phyloP scores from a whole-genome alignment of 1,140 invertebrate genomes.

The Euwallacea similis region DNA sequence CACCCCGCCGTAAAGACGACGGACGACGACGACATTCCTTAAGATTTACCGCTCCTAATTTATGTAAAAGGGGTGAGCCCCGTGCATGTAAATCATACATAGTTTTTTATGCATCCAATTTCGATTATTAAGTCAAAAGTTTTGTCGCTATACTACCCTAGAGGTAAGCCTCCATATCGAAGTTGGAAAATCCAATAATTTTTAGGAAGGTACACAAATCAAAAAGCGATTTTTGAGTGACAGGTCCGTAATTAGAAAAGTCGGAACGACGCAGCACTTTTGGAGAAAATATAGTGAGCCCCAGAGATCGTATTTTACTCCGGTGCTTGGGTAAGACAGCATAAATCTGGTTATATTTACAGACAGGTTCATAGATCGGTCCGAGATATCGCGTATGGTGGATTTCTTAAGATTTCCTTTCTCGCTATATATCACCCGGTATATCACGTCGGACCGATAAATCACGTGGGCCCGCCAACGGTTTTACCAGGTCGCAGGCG shows the following conservation, averaged over 20 bases:
- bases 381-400: conserved; percentile 49
- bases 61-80: conserved; percentile 31
- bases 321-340: conserved; percentile 36
- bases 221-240: conserved; percentile 46
- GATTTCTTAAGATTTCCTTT: conserved; percentile 47
- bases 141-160: too few relatives aligned
- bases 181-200: background rate
- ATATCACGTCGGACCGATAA: conserved; percentile 50
- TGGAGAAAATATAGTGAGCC: conserved; percentile 33
- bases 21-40: conserved; percentile 23
- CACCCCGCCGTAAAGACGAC: conserved; percentile 28
- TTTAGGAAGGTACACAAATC: conserved; percentile 40
- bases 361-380: conserved; percentile 50
- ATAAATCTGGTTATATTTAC: conserved; percentile 51
- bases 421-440: conserved; percentile 48
- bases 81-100: background rate
- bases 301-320: conserved; percentile 34
- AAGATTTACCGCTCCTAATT: conserved; percentile 31
- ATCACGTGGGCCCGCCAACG: conserved; percentile 43
- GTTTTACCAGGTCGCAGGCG: conserved; percentile 45
- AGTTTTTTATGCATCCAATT: background rate
- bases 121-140: too few relatives aligned
- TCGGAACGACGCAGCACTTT: conserved; percentile 29
- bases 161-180: too few relatives aligned
- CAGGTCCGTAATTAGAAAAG: conserved; percentile 46